Evolutionary conservation across 2,888 invertebrate genomes (phyloP), one percentile per base, ranked within the genome.

Genomic region (Agriopis leucophaearia): DNA sequence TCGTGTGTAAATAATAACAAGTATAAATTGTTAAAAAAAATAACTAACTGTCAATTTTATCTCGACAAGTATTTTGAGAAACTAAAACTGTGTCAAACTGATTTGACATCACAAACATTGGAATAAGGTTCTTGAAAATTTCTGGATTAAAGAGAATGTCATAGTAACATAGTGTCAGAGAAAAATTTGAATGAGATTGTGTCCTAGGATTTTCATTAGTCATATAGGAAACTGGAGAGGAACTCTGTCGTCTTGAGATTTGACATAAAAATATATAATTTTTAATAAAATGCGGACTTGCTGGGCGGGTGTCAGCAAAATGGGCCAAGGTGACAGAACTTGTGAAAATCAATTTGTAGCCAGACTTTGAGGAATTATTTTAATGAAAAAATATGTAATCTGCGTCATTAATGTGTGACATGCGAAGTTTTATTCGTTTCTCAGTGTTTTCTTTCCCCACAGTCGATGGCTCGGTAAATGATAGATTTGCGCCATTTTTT

Each of bases 121-220:
- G 8, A 44, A 38, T 64, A 64, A 18, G 45, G 51, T 45, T 13
- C 57, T 51, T 12, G 13, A 15, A 27, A 55, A 44, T 6, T 54
- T 54, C 27, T 27, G 27, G 55, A 42, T 16, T 42, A 44, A 8
- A 40, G 5, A 45, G 13, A 7, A 9, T 57, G 15, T 57, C 42
- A 45, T 36, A 35, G 10, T 36, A 8, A 1, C 36, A 10, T 18
- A 12, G 38, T 42, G 52, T 27, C 40, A 12, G 8, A 59, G 59
- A 65, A 47, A 54, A 54, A 60, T 61, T 50, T 61, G 66, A 66
- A 66, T 61, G 66, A 61, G 35, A 61, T 50, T 36, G 66, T 66
- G 50, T 51, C 56, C 61, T 66, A 66, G 56, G 61, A 51, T 61
- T 35, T 58, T 61, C 56, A 61, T 66, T 61, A 66, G 56, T 66